These are phyloP conservation scores for Polymixis lichenea DNA, from an alignment of 2,888 invertebrate genomes.

Conservation along the genomic window DNA sequence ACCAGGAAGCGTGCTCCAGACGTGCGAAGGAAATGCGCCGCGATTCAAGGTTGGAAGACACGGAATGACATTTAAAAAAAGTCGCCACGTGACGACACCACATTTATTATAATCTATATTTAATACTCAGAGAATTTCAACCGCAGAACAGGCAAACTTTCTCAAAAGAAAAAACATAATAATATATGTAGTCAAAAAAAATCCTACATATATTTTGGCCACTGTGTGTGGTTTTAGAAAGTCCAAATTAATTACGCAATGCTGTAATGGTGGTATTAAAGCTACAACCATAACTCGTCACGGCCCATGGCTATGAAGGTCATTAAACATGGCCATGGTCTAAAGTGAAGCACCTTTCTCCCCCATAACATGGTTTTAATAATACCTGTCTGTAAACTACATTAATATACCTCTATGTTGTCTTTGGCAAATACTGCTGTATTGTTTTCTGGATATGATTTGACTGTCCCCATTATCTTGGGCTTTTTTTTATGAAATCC, in stretches of 20 bases:
- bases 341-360: slow-evolving; percentile 14
- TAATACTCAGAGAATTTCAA: neutral
- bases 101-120: slow-evolving; percentile 12
- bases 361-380: slow-evolving; percentile 20
- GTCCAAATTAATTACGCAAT: slow-evolving; percentile 22
- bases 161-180: neutral
- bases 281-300: slow-evolving; percentile 26
- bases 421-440: neutral
- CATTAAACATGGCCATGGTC: slow-evolving; percentile 33
- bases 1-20: slow-evolving; percentile 35
- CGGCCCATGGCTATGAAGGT: slow-evolving; percentile 16
- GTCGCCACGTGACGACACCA: neutral
- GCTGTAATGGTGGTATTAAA: slow-evolving; percentile 25
- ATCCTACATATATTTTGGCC: neutral
- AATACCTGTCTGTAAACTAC: neutral
- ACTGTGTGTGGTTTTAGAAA: slow-evolving; percentile 20
- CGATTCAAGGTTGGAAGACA: slow-evolving; percentile 32
- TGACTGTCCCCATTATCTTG: neutral
- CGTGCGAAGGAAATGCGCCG: slow-evolving; percentile 23
- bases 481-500: neutral
- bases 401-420: neutral
- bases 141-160: neutral
- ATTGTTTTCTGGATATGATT: neutral
- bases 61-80: slow-evolving; percentile 18
- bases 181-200: neutral